Conservation (phyloP, 2,888 invertebrate species). For the Zaprionus bogoriensis region DNA sequence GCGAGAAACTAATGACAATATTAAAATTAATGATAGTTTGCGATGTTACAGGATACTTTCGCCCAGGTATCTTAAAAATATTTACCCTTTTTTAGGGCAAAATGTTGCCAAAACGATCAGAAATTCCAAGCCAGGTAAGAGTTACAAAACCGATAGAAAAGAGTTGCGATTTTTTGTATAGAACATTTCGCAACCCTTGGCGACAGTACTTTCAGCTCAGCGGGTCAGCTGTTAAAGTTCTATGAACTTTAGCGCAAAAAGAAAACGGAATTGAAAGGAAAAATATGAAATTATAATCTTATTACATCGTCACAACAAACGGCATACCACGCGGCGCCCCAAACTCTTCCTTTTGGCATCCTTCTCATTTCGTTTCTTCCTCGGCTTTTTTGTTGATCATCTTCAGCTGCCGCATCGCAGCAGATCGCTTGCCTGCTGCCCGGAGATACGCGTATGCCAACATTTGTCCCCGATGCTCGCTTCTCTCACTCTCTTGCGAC, state of each 20-base stretch:
- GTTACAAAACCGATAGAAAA: constrained; percentile 21
- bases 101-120: constrained; percentile 43
- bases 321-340: constrained; percentile 34
- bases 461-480: constrained; percentile 70
- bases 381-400: constrained; percentile 46
- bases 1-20: constrained; percentile 74
- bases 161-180: constrained; percentile 25
- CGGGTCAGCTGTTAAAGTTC: constrained; percentile 61
- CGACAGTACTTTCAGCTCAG: constrained; percentile 24
- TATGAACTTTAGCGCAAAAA: constrained; percentile 34
- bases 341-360: constrained; percentile 42
- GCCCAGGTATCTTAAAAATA: constrained; percentile 36
- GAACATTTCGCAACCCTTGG: constrained; percentile 51
- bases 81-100: constrained; percentile 55
- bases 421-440: constrained; percentile 60
- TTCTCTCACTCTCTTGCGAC: constrained; percentile 39
- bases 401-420: constrained; percentile 68
- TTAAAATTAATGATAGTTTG: constrained; percentile 80
- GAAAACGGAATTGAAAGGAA: constrained; percentile 32
- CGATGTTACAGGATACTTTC: constrained; percentile 55
- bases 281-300: constrained; percentile 75
- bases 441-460: constrained; percentile 72
- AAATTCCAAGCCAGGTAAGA: constrained; percentile 55
- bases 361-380: constrained; percentile 33
- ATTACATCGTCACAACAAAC: constrained; percentile 74